Evolutionary conservation across 2,113 vertebrate species (phyloP), one percentile per base, ranked within the genome.

Genomic region (Mungos mungo): DNA sequence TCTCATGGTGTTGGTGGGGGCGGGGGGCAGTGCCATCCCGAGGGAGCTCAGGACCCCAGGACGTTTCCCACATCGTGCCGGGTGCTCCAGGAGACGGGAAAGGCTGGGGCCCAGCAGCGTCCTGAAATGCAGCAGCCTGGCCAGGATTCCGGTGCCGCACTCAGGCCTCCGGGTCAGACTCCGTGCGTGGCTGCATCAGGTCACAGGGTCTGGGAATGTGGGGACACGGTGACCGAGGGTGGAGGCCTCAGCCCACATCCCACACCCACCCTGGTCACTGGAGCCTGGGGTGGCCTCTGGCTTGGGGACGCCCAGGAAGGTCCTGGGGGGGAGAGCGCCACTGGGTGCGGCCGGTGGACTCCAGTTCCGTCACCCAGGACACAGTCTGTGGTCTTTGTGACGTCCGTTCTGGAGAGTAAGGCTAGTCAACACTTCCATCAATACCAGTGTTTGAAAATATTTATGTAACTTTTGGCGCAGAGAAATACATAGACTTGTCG

Each of bases 1-100:
- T 31, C 4, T 47, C 41, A 27, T 3, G 1, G 14, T 11, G 7
- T 35, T 5, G 11, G 1, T 5, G 21, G 1, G 38, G 41, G 27
- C 9, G 41, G 25, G 25, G 2, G 25, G 5, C 2, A 2, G 14
- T 31, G 41, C 27, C 7, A 0, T 76, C 25, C 38, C 15, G 74
- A 35, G 68, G 9, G 9, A 2, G 68, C 68, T 35, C 68, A 71
- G 68, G 7, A 16, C 66, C 31, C 66, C 5, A 6, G 66, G 66
- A 68, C 66, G 7, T 33, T 68, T 68, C 66, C 31, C 15, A 15
- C 66, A 68, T n/a, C 14, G 2, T 68, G 31, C 15, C 4, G 57
- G 57, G 23, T 71, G 69, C 41, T 47, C 41, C 41, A 31, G 41
- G 0, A 27, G 41, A 19, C 4, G 2, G 4, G 27, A 31, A 31